Conservation (phyloP, 2,113 vertebrate genomes). For the Pelecanus crispus region DNA sequence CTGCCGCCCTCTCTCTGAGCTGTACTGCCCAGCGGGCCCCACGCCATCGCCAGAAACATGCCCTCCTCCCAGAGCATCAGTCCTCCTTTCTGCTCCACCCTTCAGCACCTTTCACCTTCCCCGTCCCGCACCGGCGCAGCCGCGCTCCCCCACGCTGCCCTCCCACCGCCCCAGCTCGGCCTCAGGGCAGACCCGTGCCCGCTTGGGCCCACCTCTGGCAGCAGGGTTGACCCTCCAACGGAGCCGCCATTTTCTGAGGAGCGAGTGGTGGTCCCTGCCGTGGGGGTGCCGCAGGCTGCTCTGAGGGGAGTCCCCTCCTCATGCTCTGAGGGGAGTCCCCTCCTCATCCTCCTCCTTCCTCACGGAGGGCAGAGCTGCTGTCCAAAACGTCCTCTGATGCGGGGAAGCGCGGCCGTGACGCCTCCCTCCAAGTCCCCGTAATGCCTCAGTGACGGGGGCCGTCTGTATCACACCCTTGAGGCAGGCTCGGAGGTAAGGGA, state of each 20-base stretch:
- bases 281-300: fast-evolving
- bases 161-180: fast-evolving
- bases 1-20: fast-evolving
- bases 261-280: fast-evolving
- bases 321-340: neutral
- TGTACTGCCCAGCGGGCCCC: no score
- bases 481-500: neutral
- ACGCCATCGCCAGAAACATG: fast-evolving
- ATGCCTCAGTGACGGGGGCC: neutral
- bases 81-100: fast-evolving
- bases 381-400: fast-evolving
- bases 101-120: neutral
- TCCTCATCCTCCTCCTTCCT: neutral
- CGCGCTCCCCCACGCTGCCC: fast-evolving
- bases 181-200: fast-evolving
- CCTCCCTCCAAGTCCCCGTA: no score
- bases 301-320: neutral
- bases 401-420: fast-evolving
- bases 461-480: fast-evolving
- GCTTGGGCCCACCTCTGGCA: neutral
- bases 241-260: neutral
- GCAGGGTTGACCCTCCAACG: fast-evolving
- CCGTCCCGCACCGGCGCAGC: fast-evolving
- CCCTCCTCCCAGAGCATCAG: neutral
- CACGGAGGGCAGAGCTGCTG: neutral